Conservation (phyloP, 2,113 vertebrate species). For the Heterochromis multidens region DNA sequence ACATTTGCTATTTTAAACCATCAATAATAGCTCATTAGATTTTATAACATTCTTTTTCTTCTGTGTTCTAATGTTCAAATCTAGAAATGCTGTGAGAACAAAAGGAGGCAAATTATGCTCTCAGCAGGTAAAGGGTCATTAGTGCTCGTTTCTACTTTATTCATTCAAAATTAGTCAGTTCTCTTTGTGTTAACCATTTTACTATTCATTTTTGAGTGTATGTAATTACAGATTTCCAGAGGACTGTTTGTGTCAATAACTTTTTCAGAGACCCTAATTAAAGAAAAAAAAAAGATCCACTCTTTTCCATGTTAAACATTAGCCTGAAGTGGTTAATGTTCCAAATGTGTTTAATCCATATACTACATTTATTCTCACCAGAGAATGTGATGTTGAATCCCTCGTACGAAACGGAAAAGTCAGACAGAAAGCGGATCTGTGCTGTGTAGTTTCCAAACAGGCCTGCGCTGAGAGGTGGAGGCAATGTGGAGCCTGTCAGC, state of each 20-base stretch:
- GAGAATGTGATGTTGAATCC: constrained; percentile 99
- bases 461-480: constrained; percentile 88
- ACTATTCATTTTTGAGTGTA: not conserved
- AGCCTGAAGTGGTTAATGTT: not conserved
- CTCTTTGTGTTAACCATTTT: not conserved
- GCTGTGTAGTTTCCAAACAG: constrained; percentile 96
- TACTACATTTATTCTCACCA: constrained; percentile 69
- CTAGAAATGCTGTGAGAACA: not conserved
- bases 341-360: not conserved
- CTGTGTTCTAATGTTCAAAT: not conserved
- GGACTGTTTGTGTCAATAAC: not conserved
- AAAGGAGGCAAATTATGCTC: not conserved
- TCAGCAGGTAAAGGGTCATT: not conserved
- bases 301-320: not conserved
- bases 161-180: not conserved
- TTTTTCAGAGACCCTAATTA: not conserved
- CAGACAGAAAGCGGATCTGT: constrained; percentile 95
- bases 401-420: constrained; percentile 98
- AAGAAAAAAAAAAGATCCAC: too few relatives aligned
- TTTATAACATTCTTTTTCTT: not conserved
- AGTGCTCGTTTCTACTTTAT: not conserved
- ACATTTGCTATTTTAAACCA: not conserved
- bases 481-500: constrained; percentile 90
- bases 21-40: not conserved
- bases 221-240: not conserved